Base-by-base conservation (phyloP, 53 echinoderm and acorn worm species). In the Hippasteria phrygiana region DNA sequence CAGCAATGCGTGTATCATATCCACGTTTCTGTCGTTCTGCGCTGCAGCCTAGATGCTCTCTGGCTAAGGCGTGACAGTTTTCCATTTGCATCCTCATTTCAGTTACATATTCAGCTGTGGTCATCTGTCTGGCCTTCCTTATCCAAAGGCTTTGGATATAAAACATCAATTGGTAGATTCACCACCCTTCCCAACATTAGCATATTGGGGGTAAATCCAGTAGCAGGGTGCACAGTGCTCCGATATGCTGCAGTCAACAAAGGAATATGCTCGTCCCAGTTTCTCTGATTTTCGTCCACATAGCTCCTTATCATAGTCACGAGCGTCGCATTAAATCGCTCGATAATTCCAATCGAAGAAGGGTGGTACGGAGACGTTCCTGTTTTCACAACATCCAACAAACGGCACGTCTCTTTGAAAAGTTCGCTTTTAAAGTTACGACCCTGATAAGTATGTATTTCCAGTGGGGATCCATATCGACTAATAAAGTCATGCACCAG, bases 131-230 rank as follows among this genome's bases (percentile, higher is more conserved):
- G 20, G 62, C 38, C 0, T 0, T 0, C 27, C 62, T 63, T 0
- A 0, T 17, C 17, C 18, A 62, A 5, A 1, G 82, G 82, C 22
- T 62, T 41, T 18, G 82, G 35, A 28, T 62, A 59, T 35, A 38
- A 43, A 4, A 92, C 22, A 3, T 80, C 88, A 4, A 91, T 59
- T 0, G 92, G 90, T 28, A 66, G 88, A 43, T 79, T 62, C 33
- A 84, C 91, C 48, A 93, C 95, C 16, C 91, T 43, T 16, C 93
- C 95, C 32, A 93, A 50, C 93, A 93, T 93, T 14, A 96, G 37
- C 59, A 67, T 73, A 12, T 91, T 95, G 9, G 91, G 93, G 0
- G 91, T 78, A 64, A 55, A 90, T 14, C 92, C 90, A 16, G 92
- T 94, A 28, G 70, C 88, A 17, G 34, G 34, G 43, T 88, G 77